Evolutionary conservation across 2,113 vertebrate species (phyloP), one percentile per base, ranked within the genome.

Genomic region (Pycnonotus jocosus): DNA sequence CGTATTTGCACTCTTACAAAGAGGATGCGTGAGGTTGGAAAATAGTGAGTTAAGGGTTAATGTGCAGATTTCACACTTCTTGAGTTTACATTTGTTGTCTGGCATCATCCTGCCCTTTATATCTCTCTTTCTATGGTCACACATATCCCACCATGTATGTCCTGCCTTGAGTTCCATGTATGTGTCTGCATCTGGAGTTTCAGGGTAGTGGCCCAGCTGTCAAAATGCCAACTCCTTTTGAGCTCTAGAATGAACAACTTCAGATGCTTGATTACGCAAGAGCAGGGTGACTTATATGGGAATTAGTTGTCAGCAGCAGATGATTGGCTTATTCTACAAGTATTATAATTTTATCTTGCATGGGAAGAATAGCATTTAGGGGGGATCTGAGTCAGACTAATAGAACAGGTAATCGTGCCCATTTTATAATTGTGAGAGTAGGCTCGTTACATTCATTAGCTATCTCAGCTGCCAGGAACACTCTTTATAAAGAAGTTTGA

Each of bases 291-390:
- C 76, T 93, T 92, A 57, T 21, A 65, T 6, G 18, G 65, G 90
- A 96, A 91, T 95, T 81, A 93, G 88, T 61, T 93, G 72, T 76
- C 37, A 12, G 79, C 65, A 88, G 72, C 31, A 94, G 72, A 92
- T 2, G 14, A 96, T 86, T 0, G 0, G 76, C 57, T 93, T 90
- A 90, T 93, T 95, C 82, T 92, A 79, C 57, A 93, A 90, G 86
- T 86, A 40, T 86, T 86, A 81, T 37, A 96, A 96, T 94, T 95
- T 95, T 94, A 86, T 95, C 79, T 93, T 95, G 56, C 61, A 88
- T 1, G 2, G 72, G 72, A 96, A 94, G 72, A 95, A 90, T 50
- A 88, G 80, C 86, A 94, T 96, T 95, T 93, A 92, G 72, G 37
- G 37, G 25, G 33, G 90, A 79, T 64, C 53, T 81, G 86, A 90